Conservation (phyloP, 2,113 vertebrate species). For the Cygnus atratus region DNA sequence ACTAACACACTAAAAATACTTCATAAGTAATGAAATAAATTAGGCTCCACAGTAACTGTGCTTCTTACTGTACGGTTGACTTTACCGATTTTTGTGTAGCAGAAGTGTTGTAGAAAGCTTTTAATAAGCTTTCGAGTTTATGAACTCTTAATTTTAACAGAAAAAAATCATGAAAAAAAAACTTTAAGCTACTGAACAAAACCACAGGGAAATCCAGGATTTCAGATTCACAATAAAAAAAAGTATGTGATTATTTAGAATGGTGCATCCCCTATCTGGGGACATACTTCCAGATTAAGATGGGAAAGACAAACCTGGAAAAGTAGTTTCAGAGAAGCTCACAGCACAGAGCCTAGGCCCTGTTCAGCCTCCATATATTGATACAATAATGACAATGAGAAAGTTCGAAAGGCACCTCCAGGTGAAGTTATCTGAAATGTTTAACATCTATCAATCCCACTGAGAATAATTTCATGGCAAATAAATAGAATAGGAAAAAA, state of each 20-base stretch:
- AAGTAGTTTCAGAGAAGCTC: neutral
- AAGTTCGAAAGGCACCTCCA: neutral
- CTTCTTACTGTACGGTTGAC: neutral
- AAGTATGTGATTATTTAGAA: neutral
- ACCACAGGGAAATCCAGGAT: neutral
- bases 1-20: neutral
- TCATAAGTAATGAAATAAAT: neutral
- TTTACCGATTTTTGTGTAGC: neutral
- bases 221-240: neutral
- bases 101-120: neutral
- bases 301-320: neutral
- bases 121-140: neutral
- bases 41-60: neutral
- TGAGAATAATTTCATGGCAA: neutral
- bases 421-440: neutral
- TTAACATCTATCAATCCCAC: neutral
- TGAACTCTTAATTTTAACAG: neutral
- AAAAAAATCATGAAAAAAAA: neutral
- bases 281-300: neutral
- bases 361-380: accelerated
- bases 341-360: neutral
- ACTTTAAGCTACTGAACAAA: neutral
- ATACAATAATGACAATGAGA: neutral
- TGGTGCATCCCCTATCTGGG: neutral
- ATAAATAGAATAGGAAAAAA: neutral